A percentile compares a stretch with the other conserved stretches of the same genome.
Evolutionary conservation across 2,888 invertebrate genomes (phyloP).

Genomic region (Cephalotes varians): DNA sequence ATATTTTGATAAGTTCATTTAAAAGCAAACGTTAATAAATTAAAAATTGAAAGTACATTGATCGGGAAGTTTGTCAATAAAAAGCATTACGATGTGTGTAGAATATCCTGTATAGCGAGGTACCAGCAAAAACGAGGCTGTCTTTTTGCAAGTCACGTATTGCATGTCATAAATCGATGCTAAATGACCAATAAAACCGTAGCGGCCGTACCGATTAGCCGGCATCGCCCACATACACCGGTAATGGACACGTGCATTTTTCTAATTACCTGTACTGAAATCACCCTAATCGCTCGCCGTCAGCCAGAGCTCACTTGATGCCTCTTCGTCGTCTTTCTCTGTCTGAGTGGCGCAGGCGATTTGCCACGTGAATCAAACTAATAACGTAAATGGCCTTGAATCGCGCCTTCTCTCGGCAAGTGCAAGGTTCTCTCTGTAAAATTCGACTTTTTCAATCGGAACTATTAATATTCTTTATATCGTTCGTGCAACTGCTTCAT

Average conservation of each 20-base stretch:
- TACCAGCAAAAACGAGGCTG: constrained; percentile 38
- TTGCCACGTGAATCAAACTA: constrained; percentile 11
- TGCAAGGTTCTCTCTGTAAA: background rate
- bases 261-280: constrained; percentile 54
- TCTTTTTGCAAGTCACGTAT: constrained; percentile 67
- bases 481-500: background rate
- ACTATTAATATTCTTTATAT: constrained; percentile 5
- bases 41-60: background rate
- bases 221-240: constrained; percentile 61
- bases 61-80: background rate
- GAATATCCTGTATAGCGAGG: constrained; percentile 2
- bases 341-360: background rate
- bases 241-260: constrained; percentile 54
- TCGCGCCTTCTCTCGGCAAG: background rate
- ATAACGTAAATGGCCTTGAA: constrained; percentile 13
- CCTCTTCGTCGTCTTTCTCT: background rate
- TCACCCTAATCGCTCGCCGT: constrained; percentile 27
- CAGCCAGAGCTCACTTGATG: background rate
- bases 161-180: constrained; percentile 72
- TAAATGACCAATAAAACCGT: constrained; percentile 75
- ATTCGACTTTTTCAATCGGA: background rate
- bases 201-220: constrained; percentile 49
- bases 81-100: background rate
- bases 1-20: background rate
- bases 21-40: background rate